Conservation (phyloP, 2,797 vertebrate genomes). For the Hypotaenidia okinawae region DNA sequence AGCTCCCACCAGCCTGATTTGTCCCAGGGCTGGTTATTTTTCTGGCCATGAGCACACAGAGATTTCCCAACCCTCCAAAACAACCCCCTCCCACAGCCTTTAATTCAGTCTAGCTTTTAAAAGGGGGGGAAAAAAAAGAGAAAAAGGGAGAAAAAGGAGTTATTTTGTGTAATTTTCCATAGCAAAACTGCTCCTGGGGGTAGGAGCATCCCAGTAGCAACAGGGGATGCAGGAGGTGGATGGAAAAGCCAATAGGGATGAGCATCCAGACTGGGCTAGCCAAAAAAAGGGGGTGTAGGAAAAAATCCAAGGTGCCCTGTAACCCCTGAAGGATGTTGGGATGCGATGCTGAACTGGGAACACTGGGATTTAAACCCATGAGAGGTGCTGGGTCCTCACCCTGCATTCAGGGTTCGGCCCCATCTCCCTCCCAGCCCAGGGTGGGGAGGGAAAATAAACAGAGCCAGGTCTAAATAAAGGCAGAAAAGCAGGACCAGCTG, state of each 20-base stretch:
- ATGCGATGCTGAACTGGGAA: rapidly evolving
- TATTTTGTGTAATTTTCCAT: background rate
- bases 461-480: background rate
- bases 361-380: rapidly evolving
- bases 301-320: background rate
- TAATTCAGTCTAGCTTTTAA: background rate
- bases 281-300: background rate
- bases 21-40: background rate
- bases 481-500: background rate
- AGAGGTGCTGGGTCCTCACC: background rate
- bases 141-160: no score
- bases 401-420: background rate
- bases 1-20: background rate
- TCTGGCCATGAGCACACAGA: background rate
- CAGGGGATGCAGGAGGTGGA: background rate
- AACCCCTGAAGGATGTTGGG: rapidly evolving
- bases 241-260: rapidly evolving
- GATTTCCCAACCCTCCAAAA: background rate
- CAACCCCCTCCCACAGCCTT: background rate
- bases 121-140: no score
- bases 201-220: background rate
- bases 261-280: rapidly evolving
- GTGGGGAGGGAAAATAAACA: background rate
- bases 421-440: background rate
- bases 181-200: background rate